These are phyloP conservation scores for Scopus umbretta DNA, from an alignment of 2,113 vertebrate species.

Conservation along the genomic window DNA sequence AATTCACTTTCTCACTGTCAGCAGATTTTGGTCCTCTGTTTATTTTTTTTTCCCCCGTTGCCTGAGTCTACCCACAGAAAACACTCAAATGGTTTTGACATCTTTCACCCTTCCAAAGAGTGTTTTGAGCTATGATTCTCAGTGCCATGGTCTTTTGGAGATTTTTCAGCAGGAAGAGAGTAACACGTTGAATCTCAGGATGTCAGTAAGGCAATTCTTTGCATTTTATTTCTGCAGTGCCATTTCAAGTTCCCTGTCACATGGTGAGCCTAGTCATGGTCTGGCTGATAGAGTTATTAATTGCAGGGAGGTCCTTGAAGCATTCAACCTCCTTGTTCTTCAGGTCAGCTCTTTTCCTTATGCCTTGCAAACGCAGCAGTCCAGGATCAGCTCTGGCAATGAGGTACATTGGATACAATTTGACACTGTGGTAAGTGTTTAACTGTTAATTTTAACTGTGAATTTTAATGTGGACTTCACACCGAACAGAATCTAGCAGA, in stretches of 20 bases:
- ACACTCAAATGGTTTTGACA: background rate
- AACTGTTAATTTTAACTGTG: background rate
- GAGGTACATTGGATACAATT: conserved; percentile 92
- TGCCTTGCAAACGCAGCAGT: conserved; percentile 92
- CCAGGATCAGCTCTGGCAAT: conserved; percentile 88
- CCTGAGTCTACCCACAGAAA: background rate
- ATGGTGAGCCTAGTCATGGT: conserved; percentile 89
- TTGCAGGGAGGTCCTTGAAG: conserved; percentile 91
- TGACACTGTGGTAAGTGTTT: conserved; percentile 78
- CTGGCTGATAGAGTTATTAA: conserved; percentile 95
- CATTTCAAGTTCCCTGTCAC: conserved; percentile 88
- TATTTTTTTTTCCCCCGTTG: background rate
- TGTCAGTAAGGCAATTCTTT: conserved; percentile 14
- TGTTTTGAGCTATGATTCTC: background rate
- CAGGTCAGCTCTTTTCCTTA: conserved; percentile 97
- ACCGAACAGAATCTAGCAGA: background rate
- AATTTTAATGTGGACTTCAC: background rate
- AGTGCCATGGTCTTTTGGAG: background rate
- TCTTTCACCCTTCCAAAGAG: background rate
- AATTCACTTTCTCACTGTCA: background rate
- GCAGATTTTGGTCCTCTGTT: background rate
- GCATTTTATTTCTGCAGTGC: conserved; percentile 69
- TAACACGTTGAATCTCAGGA: background rate
- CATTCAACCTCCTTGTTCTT: conserved; percentile 94
- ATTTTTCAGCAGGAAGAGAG: background rate